A percentile compares a stretch with the other conserved stretches of the same genome.
Evolutionary conservation across 2,797 vertebrate genomes (phyloP).

Genomic region (Pogoniulus pusillus): DNA sequence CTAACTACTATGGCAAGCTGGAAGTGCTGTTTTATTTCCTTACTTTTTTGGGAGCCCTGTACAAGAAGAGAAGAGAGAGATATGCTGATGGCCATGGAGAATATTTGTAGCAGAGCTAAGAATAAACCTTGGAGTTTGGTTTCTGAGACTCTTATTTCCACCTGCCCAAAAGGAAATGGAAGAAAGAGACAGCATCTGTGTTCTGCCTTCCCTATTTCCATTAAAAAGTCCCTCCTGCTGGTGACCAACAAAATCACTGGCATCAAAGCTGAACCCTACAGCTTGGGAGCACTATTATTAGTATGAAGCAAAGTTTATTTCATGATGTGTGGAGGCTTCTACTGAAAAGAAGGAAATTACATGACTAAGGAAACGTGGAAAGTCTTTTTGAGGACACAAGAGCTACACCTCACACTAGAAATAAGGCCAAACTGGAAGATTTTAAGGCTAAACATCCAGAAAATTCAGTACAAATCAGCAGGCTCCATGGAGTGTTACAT

Average conservation of each 20-base stretch:
- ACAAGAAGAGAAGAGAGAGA: background rate
- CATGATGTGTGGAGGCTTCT: background rate
- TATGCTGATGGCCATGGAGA: background rate
- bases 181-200: background rate
- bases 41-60: background rate
- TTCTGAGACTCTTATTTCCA: conserved; percentile 11
- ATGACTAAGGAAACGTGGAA: background rate
- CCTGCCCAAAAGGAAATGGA: conserved; percentile 29
- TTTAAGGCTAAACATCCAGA: conserved; percentile 3
- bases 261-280: background rate
- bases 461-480: background rate
- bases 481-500: background rate
- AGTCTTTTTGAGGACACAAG: background rate
- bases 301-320: background rate
- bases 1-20: background rate
- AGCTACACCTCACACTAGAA: background rate
- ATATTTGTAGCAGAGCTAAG: background rate
- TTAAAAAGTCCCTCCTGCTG: background rate
- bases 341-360: conserved; percentile 4
- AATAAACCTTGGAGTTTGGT: background rate
- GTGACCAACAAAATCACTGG: background rate
- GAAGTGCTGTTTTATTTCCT: conserved; percentile 3
- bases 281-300: background rate
- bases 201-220: background rate
- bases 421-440: background rate